Evolutionary conservation across 2,797 vertebrate species (phyloP).

Genomic region (Myiotriccus ornatus): DNA sequence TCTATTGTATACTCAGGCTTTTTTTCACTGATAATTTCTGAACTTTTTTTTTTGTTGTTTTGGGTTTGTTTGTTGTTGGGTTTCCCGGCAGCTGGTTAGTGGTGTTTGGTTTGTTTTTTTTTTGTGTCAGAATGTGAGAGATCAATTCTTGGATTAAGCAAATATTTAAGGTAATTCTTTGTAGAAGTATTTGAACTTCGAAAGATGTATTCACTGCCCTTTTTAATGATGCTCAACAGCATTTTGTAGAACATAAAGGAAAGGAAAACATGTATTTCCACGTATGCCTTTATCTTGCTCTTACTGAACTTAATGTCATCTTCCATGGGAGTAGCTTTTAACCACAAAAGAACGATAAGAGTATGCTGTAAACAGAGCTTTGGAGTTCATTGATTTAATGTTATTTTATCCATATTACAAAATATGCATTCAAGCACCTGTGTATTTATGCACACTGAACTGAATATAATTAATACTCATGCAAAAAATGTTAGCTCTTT

Average conservation of each 20-base stretch:
- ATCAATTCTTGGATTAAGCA: not conserved
- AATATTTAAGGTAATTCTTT: slow-evolving; percentile 30
- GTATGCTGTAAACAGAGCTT: not conserved
- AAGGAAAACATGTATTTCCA: not conserved
- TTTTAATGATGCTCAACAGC: not conserved
- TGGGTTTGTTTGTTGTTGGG: accelerated
- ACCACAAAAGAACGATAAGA: not conserved
- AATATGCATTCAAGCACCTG: accelerated
- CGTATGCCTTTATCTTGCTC: not conserved
- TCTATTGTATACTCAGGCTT: not conserved
- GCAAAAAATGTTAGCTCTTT: not conserved
- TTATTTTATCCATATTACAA: not conserved
- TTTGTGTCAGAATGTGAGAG: not conserved
- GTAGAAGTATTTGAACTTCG: slow-evolving; percentile 1
- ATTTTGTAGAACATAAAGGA: not conserved
- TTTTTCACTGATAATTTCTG: not conserved
- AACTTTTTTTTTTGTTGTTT: not conserved
- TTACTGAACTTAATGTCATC: not conserved
- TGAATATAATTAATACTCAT: not conserved
- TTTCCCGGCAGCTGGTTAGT: accelerated
- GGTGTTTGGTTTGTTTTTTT: not conserved
- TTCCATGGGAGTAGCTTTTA: not conserved
- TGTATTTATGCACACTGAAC: not conserved
- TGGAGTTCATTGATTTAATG: not conserved
- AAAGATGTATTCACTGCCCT: not conserved